phyloP scores from a whole-genome alignment of 2,888 invertebrate species.

The Mythimna impura region DNA sequence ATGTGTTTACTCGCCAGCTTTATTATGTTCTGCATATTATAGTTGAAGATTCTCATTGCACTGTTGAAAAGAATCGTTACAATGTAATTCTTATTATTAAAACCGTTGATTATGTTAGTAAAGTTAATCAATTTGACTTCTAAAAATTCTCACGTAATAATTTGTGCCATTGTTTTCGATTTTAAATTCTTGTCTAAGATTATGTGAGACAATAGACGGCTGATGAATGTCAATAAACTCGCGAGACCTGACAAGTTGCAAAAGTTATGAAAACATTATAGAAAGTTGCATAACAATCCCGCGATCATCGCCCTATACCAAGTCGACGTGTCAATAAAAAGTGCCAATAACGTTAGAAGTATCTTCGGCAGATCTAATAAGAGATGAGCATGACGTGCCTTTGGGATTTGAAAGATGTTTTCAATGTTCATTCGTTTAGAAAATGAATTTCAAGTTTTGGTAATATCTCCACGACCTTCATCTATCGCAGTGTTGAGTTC shows the following conservation, averaged over 20 bases:
- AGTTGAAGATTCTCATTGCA: not conserved
- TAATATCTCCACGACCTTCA: constrained; percentile 37
- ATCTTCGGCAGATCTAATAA: constrained; percentile 26
- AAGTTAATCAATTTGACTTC: constrained; percentile 29
- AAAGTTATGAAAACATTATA: constrained; percentile 40
- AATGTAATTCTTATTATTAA: too few relatives aligned
- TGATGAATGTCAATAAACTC: constrained; percentile 48
- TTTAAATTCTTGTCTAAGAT: constrained; percentile 10
- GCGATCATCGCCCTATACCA: constrained; percentile 23
- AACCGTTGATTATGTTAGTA: too few relatives aligned
- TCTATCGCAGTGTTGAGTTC: constrained; percentile 33
- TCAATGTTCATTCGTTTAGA: constrained; percentile 27
- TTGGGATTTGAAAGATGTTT: constrained; percentile 36
- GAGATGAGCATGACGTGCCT: constrained; percentile 13
- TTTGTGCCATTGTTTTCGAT: constrained; percentile 29
- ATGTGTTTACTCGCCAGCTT: constrained; percentile 12
- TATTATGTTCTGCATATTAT: not conserved
- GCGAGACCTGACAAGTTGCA: constrained; percentile 20
- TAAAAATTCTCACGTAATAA: constrained; percentile 36
- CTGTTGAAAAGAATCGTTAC: not conserved
- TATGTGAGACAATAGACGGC: constrained; percentile 36
- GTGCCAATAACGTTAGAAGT: constrained; percentile 19
- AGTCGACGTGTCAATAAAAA: constrained; percentile 16
- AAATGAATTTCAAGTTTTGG: constrained; percentile 32
- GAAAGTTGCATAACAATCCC: constrained; percentile 31